Conservation (phyloP, 2,888 invertebrate species). For the Erpobdella octoculata region DNA sequence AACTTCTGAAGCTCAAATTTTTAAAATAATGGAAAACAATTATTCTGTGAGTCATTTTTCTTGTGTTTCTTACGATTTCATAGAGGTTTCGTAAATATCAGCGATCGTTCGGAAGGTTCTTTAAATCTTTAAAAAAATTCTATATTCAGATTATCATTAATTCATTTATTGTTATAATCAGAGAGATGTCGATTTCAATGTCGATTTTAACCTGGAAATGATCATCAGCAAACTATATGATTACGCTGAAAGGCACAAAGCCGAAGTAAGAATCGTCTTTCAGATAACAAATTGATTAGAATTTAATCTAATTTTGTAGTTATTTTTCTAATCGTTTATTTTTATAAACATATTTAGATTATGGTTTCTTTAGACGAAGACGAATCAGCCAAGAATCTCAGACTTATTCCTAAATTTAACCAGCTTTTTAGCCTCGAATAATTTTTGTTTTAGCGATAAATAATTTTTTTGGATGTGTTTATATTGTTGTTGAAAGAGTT, state of each 20-base stretch:
- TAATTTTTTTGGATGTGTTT: too few species aligned
- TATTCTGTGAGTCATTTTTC: background rate
- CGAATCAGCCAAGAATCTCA: background rate
- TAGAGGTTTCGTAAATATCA: too few species aligned
- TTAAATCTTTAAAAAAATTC: too few species aligned
- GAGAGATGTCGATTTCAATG: conserved; percentile 4
- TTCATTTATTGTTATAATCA: too few species aligned
- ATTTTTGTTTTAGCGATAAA: too few species aligned
- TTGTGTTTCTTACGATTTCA: too few species aligned
- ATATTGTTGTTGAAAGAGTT: too few species aligned
- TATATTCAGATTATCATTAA: too few species aligned
- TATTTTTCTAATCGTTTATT: background rate
- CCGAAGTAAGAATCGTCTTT: background rate
- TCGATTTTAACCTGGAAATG: conserved; percentile 12
- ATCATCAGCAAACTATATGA: background rate
- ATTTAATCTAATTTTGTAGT: background rate
- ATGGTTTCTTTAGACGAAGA: background rate
- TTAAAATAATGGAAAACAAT: conserved; percentile 7
- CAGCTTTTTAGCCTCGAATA: background rate
- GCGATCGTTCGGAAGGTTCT: too few species aligned
- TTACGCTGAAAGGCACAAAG: conserved; percentile 5
- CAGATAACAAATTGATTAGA: background rate
- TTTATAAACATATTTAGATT: background rate
- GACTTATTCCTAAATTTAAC: background rate
- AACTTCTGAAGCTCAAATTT: background rate